phyloP scores from a whole-genome alignment of 1,140 invertebrate species.

The Triops longicaudatus region DNA sequence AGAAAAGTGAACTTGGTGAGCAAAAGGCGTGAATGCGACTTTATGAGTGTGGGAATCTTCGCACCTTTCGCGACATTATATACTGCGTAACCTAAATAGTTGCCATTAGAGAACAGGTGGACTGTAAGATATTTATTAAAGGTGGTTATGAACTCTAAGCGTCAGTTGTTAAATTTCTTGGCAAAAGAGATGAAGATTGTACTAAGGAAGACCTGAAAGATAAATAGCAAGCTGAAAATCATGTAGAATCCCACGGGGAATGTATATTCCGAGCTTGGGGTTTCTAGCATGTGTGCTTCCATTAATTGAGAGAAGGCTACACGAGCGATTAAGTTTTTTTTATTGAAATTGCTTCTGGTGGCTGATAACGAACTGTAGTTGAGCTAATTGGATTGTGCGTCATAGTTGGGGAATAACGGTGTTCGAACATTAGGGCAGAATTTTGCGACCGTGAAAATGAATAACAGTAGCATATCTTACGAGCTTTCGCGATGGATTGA shows the following conservation, averaged over 20 bases:
- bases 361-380: not conserved
- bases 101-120: not conserved
- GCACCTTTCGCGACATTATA: not conserved
- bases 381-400: no score
- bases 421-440: not conserved
- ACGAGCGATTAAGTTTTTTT: not conserved
- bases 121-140: not conserved
- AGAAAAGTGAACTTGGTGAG: not conserved
- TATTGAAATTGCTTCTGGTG: conserved; percentile 2
- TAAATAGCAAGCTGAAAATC: not conserved
- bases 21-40: not conserved
- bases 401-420: no score
- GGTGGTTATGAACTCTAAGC: not conserved
- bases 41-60: not conserved
- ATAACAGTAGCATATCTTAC: not conserved
- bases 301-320: not conserved
- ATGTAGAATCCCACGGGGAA: not conserved
- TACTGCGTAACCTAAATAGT: not conserved
- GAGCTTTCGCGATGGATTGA: not conserved
- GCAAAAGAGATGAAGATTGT: not conserved
- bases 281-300: not conserved
- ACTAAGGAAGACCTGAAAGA: not conserved
- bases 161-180: not conserved
- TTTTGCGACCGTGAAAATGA: not conserved
- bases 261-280: not conserved